These are phyloP conservation scores for Meles meles DNA, from an alignment of 2,113 vertebrate genomes.

Conservation along the genomic window DNA sequence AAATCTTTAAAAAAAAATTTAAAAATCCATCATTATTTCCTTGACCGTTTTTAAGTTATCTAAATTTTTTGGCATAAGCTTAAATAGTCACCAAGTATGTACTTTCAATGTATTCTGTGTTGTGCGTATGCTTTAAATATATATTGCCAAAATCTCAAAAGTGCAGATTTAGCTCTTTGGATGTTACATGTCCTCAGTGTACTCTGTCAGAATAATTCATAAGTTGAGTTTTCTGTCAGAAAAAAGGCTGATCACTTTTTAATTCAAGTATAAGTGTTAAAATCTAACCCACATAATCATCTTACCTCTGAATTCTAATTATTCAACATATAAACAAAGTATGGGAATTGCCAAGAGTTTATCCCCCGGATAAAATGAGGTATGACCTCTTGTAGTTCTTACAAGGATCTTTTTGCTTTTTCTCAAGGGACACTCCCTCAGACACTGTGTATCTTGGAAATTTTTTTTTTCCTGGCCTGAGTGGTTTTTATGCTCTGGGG, in stretches of 20 bases:
- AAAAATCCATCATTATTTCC: neutral
- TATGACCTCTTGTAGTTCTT: neutral
- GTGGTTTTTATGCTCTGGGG: neutral
- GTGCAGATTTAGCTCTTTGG: neutral
- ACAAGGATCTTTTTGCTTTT: neutral
- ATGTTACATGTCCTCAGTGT: neutral
- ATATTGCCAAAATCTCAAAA: neutral
- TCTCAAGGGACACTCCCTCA: neutral
- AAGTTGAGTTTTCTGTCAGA: neutral
- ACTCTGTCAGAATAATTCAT: neutral
- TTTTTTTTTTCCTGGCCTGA: neutral
- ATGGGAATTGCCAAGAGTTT: neutral
- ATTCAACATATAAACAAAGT: neutral
- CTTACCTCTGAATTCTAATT: neutral
- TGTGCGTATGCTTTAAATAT: neutral
- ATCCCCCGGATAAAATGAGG: neutral
- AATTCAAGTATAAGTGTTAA: neutral
- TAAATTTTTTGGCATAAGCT: neutral
- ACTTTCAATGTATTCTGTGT: neutral
- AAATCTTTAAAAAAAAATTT: neutral
- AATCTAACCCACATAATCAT: neutral
- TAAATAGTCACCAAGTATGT: neutral
- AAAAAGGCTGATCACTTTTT: neutral
- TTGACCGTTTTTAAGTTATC: neutral
- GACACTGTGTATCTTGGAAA: neutral